These are phyloP conservation scores for Venustaconcha ellipsiformis DNA, from an alignment of 1,140 invertebrate species.

Conservation along the genomic window DNA sequence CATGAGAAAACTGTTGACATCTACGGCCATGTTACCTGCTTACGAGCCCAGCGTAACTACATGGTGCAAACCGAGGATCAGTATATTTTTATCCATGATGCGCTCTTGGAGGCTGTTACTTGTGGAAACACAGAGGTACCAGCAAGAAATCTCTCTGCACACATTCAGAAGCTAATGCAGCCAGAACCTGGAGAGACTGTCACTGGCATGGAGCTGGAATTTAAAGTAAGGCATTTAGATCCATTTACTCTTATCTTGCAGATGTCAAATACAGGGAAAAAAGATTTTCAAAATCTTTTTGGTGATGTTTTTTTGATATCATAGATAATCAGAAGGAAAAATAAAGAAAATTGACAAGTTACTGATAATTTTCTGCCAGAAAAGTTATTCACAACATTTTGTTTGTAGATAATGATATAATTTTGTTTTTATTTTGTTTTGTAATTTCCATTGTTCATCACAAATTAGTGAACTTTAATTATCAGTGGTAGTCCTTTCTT, in stretches of 20 bases:
- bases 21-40: slow-evolving; percentile 97
- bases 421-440: no score
- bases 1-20: slow-evolving; percentile 99
- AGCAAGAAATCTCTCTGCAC: slow-evolving; percentile 89
- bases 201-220: slow-evolving; percentile 98
- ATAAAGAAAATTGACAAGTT: no score
- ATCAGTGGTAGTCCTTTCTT: no score
- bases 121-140: slow-evolving; percentile 96
- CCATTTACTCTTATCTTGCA: neutral
- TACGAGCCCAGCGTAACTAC: slow-evolving; percentile 88
- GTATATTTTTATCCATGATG: slow-evolving; percentile 99
- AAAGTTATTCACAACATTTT: no score
- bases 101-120: slow-evolving; percentile 90
- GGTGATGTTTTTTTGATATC: no score
- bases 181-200: slow-evolving; percentile 70
- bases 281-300: no score
- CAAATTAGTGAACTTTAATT: no score
- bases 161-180: slow-evolving; percentile 87
- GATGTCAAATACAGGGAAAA: no score
- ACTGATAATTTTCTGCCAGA: no score
- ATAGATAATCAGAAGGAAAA: no score
- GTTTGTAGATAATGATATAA: no score
- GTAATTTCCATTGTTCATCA: no score
- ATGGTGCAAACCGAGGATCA: slow-evolving; percentile 96
- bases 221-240: slow-evolving; percentile 77